These are phyloP conservation scores for Platalea minor DNA, from an alignment of 2,797 vertebrate species.

Conservation along the genomic window DNA sequence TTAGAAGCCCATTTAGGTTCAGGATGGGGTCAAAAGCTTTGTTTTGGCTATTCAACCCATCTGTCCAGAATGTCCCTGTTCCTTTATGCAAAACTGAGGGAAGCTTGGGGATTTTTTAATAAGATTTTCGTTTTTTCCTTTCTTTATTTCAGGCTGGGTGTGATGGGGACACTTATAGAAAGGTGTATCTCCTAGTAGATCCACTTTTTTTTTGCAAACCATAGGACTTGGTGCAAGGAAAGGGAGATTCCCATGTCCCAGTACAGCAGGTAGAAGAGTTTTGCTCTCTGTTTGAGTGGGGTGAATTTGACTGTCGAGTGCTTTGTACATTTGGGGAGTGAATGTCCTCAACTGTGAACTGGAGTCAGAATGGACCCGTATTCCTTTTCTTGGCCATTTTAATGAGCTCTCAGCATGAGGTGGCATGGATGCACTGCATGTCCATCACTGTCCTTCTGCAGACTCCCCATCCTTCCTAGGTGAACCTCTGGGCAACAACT, in stretches of 20 bases:
- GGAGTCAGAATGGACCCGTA: fast-evolving
- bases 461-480: background rate
- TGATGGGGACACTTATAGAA: background rate
- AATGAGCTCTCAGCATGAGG: background rate
- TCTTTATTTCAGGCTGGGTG: background rate
- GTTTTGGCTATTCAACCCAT: background rate
- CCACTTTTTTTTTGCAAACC: background rate
- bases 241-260: background rate
- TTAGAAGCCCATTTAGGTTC: background rate
- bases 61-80: background rate
- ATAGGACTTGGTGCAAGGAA: background rate
- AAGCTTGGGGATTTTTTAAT: background rate
- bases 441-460: background rate
- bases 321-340: background rate
- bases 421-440: background rate
- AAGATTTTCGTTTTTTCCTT: background rate
- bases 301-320: background rate
- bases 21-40: background rate
- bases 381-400: background rate
- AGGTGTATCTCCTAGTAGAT: background rate
- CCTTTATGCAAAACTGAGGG: background rate
- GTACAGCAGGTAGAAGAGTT: background rate
- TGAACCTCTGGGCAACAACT: background rate
- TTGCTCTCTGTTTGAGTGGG: background rate
- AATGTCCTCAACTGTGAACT: background rate